phyloP scores from a whole-genome alignment of 2,113 vertebrate species.

The Malurus melanocephalus region DNA sequence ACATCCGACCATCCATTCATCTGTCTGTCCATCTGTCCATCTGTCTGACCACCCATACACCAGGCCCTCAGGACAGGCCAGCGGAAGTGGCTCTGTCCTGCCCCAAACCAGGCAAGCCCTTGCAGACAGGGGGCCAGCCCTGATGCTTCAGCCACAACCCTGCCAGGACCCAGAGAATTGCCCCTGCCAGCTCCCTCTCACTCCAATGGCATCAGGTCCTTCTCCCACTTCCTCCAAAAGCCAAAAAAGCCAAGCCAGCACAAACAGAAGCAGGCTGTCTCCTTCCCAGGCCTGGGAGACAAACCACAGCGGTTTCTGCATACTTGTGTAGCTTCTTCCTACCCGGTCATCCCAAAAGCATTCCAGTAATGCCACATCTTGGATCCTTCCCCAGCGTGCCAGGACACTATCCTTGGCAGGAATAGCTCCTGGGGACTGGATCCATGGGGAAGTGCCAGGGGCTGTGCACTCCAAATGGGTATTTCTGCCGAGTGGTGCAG shows the following conservation, averaged over 20 bases:
- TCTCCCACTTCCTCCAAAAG: background rate
- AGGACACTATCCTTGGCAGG: background rate
- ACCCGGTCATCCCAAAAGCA: conserved; percentile 36
- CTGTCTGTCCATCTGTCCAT: background rate
- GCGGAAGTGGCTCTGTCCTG: background rate
- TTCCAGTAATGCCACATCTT: conserved; percentile 19
- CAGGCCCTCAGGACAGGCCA: accelerated
- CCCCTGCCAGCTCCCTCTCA: accelerated
- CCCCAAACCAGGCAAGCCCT: background rate
- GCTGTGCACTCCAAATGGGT: background rate
- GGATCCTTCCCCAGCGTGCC: background rate
- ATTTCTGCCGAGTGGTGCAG: background rate
- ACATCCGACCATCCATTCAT: background rate
- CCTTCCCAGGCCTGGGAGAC: conserved; percentile 26
- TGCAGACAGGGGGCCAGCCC: accelerated
- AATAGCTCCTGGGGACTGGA: background rate
- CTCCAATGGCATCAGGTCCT: accelerated
- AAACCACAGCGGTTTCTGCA: conserved; percentile 36
- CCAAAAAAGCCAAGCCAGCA: background rate
- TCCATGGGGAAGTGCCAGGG: background rate
- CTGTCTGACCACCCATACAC: background rate
- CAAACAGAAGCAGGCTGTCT: conserved; percentile 4
- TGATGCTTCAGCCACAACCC: background rate
- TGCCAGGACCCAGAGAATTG: background rate
- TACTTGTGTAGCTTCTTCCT: conserved; percentile 36